Percentiles rank a stretch among this genome's conserved stretches.
Conservation (phyloP, 2,797 vertebrate species). For the Danio kyathit region DNA sequence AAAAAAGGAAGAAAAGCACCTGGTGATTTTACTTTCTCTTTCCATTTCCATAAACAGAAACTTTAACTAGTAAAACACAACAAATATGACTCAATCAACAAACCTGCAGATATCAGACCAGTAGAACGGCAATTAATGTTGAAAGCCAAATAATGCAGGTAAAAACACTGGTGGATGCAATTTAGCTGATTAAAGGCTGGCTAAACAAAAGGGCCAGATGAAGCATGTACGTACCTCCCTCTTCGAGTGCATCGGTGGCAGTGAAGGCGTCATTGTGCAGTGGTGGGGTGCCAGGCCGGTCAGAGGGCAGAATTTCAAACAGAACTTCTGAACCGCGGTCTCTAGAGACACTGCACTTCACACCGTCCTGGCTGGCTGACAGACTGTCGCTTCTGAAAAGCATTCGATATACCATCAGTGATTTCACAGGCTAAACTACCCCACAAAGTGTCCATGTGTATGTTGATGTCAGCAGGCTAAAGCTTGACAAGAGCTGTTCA, state of each 20-base stretch:
- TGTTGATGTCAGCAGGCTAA: neutral
- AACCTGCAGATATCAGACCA: neutral
- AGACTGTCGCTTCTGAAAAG: conserved; percentile 90
- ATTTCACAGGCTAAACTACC: neutral
- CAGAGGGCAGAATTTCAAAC: conserved; percentile 88
- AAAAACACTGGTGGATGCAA: neutral
- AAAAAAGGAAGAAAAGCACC: neutral
- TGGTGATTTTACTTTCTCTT: conserved; percentile 46
- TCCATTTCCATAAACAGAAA: conserved; percentile 39
- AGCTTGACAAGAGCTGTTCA: neutral
- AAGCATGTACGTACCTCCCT: conserved; percentile 83
- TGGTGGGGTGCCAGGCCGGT: conserved; percentile 86
- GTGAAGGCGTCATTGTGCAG: conserved; percentile 91
- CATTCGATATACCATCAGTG: conserved; percentile 39
- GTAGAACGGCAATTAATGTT: neutral
- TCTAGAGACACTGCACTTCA: conserved; percentile 91
- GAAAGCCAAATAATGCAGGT: neutral
- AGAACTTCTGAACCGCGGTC: conserved; percentile 87
- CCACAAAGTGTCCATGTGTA: neutral
- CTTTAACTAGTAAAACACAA: neutral
- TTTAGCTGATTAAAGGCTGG: neutral
- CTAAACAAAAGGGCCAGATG: neutral
- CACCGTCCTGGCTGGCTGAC: conserved; percentile 92
- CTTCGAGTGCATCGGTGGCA: conserved; percentile 89
- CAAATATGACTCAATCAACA: neutral